Evolutionary conservation across 2,888 invertebrate species (phyloP), one percentile per base, ranked within the genome.

Genomic region (Folsomia candida): DNA sequence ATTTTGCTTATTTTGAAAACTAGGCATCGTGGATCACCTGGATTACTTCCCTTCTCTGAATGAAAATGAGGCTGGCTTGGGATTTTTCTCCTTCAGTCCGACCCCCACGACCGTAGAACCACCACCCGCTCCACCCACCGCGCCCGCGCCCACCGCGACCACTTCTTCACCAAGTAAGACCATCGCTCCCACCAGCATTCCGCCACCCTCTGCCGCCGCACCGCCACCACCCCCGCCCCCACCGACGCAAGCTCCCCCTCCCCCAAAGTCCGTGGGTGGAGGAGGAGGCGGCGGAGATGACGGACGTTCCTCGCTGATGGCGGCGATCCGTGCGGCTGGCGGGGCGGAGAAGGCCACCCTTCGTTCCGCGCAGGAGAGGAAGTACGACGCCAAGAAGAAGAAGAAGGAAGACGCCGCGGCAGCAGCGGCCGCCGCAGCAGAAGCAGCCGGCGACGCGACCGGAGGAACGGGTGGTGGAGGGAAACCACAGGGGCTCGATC

Each of bases 261-360:
- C 26, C 18, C 2, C 18, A 58, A 28, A 59, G n/a, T 14, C 22
- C 25, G 20, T n/a, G 22, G 27, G 22, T 18, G 22, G 51, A 63
- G 4, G 26, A n/a, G 51, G 54, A 26, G 72, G 60, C 2, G 72
- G 60, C 2, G 68, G 51, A 18, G 69, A 68, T 0, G 79, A 79
- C 37, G 28, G 71, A 18, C 29, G 78, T 25, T 76, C 79, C 1
- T 73, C 70, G 51, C 64, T 80, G 18, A 79, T 80, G 79, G 78
- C 78, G n/a, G 80, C 80, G 2, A 80, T 80, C 24, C 60, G 80
- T 24, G 79, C 75, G 26, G 80, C 80, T 63, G 80, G 80, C 20
- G 80, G 80, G 1, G 66, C 63, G 47, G 71, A 69, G 0, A 68
- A 72, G 2, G 74, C 74, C 0, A 59, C 14, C n/a, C 65, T 79